Base-by-base conservation (phyloP, 2,888 invertebrate species). In the Cataglyphis livida region DNA sequence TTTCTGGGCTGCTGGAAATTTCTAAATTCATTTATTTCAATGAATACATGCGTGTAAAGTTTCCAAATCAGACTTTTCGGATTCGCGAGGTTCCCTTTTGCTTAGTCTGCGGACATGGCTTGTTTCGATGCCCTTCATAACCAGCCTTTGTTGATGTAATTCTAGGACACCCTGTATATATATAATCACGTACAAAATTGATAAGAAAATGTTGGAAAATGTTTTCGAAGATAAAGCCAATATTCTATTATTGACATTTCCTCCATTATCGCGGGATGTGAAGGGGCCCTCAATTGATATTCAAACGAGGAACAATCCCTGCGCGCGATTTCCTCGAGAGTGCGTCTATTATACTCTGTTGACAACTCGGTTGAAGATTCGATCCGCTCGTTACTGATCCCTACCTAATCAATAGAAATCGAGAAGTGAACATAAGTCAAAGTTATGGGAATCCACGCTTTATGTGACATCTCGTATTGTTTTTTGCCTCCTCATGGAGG, bases 201-300 rank as follows among this genome's bases (percentile, higher is more conserved):
- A 59, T 68, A 25, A 78, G 57, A 10, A 28, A 28, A 28, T 28
- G 28, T 28, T 21, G 12, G 35, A 35, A 57, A 59, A 41, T n/a
- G 71, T 44, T 79, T 59, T 70, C 35, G 7, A 3, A 48, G 71
- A 59, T 79, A 61, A 70, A 7, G 7, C 41, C 25, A 44, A 79
- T 79, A 18, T 6, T 18, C 70, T 28, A 71, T n/a, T 32, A 70
- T 51, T 59, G 78, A 78, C 57, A 15, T 78, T 3, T 44, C 15
- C 54, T 28, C 9, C 71, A 70, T 48, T 79, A 61, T 70, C 59
- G 12, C 21, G 12, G 32, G 28, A 70, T 70, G 35, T 70, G 59
- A 61, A 71, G 28, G 35, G 35, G 32, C 9, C 12, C 70, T 70
- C 18, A 48, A 48, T 79, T 70, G 78, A 71, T 70, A 79, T 70